A percentile compares a stretch with the other conserved stretches of the same genome.
Evolutionary conservation across 2,888 invertebrate genomes (phyloP).

Genomic region (Xestobium rufovillosum): DNA sequence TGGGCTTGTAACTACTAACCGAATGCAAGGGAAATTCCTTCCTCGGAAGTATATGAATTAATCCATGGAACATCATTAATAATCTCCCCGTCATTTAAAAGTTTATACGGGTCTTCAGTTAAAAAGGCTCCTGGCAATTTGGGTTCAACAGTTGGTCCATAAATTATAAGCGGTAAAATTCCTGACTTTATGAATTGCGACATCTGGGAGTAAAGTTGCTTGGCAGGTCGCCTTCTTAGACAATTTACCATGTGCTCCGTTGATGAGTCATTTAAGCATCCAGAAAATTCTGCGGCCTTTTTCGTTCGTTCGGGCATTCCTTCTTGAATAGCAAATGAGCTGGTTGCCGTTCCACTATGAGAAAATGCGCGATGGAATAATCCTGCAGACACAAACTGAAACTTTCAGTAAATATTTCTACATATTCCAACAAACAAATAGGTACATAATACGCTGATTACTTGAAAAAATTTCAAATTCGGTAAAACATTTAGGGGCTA

Average conservation of each 20-base stretch:
- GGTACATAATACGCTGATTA: background rate
- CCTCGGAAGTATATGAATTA: conserved; percentile 23
- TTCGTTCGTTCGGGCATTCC: conserved; percentile 26
- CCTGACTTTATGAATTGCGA: too few species aligned
- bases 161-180: background rate
- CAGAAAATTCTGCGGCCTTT: conserved; percentile 26
- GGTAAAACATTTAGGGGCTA: too few species aligned
- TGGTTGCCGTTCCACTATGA: conserved; percentile 33
- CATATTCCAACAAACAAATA: too few species aligned
- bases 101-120: conserved; percentile 31
- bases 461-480: too few species aligned
- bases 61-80: conserved; percentile 34
- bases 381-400: too few species aligned
- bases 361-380: conserved; percentile 35
- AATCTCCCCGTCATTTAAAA: conserved; percentile 29
- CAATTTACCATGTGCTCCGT: conserved; percentile 30
- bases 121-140: conserved; percentile 28
- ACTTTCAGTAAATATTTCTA: too few species aligned
- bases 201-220: conserved; percentile 24
- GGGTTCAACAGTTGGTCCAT: background rate
- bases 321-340: conserved; percentile 29
- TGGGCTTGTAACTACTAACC: too few species aligned
- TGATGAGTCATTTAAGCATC: conserved; percentile 27
- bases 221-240: conserved; percentile 28
- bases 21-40: background rate